Base-by-base conservation (phyloP, 2,797 vertebrate genomes). In the Bradypus variegatus region DNA sequence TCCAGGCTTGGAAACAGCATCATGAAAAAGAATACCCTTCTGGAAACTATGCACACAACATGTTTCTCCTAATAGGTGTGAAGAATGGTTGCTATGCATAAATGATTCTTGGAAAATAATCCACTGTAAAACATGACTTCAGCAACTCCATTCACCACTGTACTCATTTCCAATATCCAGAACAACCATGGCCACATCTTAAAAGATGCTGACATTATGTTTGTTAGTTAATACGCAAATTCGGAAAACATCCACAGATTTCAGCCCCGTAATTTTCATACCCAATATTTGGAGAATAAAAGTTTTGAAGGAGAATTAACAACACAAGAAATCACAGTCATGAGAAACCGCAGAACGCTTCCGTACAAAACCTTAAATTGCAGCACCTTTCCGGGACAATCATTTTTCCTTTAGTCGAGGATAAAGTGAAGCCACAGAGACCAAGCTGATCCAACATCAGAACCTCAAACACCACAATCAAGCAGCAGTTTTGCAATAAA, bases 51-150 rank as follows among this genome's bases (percentile, higher is more conserved):
- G 95, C 91, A 96, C 94, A 95, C 93, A 91, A 93, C 94, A 96
- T 96, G 93, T 94, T 96, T 96, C 96, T 90, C 95, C 93, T 96
- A 96, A 96, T 96, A 96, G 95, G 95, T 96, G 96, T 96, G 95
- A 96, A 96, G 93, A 96, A 96, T 96, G 96, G 91, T 86, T 96
- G 96, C 93, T 96, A 96, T 96, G 96, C 95, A 96, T 96, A 96
- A 95, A 95, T 91, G 95, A 96, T 96, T 95, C 94, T 94, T 94
- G 95, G 93, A 93, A 96, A 96, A 94, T 91, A 94, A 95, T 95
- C 94, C 94, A 93, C 88, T 81, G 90, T 94, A 94, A 94, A 96
- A 95, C 91, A 96, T 82, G 95, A 96, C 93, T 92, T 95, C 94
- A 96, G 94, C 90, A 94, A 78, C 67, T 33, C 90, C 83, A 67